phyloP scores from a whole-genome alignment of 1,140 invertebrate genomes.

The Drosophila ananassae region DNA sequence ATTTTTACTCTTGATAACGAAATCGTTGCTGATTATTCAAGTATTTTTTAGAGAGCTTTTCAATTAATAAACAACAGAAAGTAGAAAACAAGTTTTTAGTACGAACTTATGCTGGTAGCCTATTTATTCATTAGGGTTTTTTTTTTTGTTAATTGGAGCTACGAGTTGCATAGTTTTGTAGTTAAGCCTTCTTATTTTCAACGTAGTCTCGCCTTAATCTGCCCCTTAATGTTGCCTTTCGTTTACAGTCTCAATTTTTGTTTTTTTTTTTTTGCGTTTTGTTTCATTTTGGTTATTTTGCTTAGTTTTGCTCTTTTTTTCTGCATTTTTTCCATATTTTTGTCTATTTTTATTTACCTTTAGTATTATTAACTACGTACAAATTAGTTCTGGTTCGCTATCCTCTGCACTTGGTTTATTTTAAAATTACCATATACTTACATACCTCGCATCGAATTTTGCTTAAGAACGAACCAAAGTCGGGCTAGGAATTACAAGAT shows the following conservation, averaged over 20 bases:
- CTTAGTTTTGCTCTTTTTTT: conserved; percentile 74
- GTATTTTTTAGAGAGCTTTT: conserved; percentile 1
- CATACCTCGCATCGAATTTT: conserved; percentile 71
- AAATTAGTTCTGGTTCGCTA: conserved; percentile 72
- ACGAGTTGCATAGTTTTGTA: conserved; percentile 56
- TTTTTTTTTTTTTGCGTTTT: conserved; percentile 55
- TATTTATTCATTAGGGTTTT: conserved; percentile 65
- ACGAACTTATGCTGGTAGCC: conserved; percentile 80
- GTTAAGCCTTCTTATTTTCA: conserved; percentile 54
- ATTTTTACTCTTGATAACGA: conserved; percentile 8
- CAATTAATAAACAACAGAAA: background rate
- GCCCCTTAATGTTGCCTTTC: conserved; percentile 69
- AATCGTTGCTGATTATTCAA: conserved; percentile 5
- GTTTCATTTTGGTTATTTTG: conserved; percentile 75
- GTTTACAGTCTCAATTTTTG: conserved; percentile 77
- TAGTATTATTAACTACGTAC: conserved; percentile 72
- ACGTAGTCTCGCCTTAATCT: conserved; percentile 41
- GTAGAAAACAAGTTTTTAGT: conserved; percentile 54
- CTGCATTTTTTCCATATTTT: conserved; percentile 65
- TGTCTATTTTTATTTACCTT: conserved; percentile 56
- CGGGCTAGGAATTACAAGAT: conserved; percentile 37
- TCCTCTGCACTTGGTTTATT: conserved; percentile 60
- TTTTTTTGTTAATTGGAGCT: conserved; percentile 46
- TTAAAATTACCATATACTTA: conserved; percentile 77
- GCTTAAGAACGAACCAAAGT: conserved; percentile 60